Conservation (phyloP, 2,797 vertebrate genomes). For the Podarcis siculus region DNA sequence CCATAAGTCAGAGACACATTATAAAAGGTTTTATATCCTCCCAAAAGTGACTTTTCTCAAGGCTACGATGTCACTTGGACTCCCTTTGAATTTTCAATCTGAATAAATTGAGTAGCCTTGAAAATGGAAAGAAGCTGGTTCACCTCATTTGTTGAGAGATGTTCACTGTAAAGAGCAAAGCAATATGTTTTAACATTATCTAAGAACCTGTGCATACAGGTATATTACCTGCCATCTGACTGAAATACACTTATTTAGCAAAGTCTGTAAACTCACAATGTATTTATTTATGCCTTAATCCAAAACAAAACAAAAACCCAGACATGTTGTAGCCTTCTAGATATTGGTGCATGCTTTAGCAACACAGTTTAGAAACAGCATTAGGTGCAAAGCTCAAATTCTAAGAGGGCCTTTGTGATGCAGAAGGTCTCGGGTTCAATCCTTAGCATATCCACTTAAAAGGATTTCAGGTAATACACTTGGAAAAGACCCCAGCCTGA, state of each 20-base stretch:
- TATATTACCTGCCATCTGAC: accelerated
- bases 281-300: slow-evolving; percentile 59
- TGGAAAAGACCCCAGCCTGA: too few species aligned
- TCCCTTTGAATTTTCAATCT: neutral
- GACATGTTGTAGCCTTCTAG: slow-evolving; percentile 62
- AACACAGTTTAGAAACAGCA: slow-evolving; percentile 45
- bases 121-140: neutral
- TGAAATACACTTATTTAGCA: slow-evolving; percentile 37
- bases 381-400: slow-evolving; percentile 29
- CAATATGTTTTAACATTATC: neutral
- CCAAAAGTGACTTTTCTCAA: neutral
- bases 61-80: accelerated
- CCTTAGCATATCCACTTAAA: neutral
- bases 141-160: neutral
- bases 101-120: neutral
- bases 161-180: neutral
- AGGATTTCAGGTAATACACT: neutral
- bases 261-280: slow-evolving; percentile 18
- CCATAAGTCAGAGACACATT: neutral
- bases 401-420: neutral
- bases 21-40: slow-evolving; percentile 28
- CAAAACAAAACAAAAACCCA: neutral
- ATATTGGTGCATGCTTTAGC: slow-evolving; percentile 62
- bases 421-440: neutral
- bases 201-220: neutral